phyloP scores from a whole-genome alignment of 2,888 invertebrate species.

The Dicyrtoma fusca region DNA sequence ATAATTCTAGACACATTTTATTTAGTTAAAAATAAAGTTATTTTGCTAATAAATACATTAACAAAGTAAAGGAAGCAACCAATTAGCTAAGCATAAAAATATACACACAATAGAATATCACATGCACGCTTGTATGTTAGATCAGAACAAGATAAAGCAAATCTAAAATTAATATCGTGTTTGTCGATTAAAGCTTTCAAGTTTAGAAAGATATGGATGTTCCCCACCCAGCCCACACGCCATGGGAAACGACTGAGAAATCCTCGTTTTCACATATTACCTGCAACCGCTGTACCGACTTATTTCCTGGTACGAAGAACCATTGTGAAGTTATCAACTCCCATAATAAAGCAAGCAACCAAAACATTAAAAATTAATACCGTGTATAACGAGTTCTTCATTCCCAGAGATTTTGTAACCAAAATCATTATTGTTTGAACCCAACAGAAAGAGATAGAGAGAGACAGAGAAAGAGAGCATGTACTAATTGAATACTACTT shows the following conservation, averaged over 20 bases:
- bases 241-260: neutral
- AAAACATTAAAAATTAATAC: neutral
- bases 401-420: no score
- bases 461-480: neutral
- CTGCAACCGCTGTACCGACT: slow-evolving; percentile 14
- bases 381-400: neutral
- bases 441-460: neutral
- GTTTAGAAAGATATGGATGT: slow-evolving; percentile 12
- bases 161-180: no score
- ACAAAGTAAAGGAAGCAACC: neutral
- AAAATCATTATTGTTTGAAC: no score
- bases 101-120: neutral
- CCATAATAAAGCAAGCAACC: slow-evolving; percentile 9
- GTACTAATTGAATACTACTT: neutral
- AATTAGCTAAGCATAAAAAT: slow-evolving; percentile 1
- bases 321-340: neutral
- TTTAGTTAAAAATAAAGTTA: no score
- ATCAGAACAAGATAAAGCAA: neutral
- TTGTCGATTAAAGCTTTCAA: neutral
- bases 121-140: neutral
- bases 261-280: slow-evolving; percentile 21
- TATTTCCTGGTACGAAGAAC: slow-evolving; percentile 23
- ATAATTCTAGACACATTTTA: no score
- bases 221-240: slow-evolving; percentile 9
- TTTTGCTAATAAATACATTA: neutral